phyloP scores from a whole-genome alignment of 1,140 invertebrate species.

The Homalodisca vitripennis region DNA sequence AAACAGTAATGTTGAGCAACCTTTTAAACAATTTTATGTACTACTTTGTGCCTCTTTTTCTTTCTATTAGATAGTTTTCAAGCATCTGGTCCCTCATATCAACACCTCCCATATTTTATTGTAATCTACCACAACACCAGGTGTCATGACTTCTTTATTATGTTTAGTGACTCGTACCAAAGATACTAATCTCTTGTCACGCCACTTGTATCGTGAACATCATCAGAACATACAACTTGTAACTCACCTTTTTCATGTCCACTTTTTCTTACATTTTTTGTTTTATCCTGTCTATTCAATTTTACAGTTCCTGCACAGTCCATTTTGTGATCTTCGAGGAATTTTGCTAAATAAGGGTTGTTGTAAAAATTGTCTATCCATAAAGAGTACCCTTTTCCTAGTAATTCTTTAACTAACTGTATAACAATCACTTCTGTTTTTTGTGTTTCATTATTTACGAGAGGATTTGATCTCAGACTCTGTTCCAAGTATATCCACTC shows the following conservation, averaged over 20 bases:
- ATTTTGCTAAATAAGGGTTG: not conserved
- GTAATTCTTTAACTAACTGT: not conserved
- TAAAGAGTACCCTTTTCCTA: not conserved
- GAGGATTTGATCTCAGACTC: slow-evolving; percentile 20
- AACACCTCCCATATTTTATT: not conserved
- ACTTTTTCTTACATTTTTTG: not conserved
- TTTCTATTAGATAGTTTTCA: not conserved
- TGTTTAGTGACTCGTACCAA: not conserved
- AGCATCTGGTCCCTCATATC: slow-evolving; percentile 9
- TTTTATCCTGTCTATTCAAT: not conserved
- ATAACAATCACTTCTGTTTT: not conserved
- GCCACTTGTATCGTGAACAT: not conserved
- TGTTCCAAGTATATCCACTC: slow-evolving; percentile 41
- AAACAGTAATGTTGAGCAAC: not conserved
- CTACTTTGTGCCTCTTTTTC: not conserved
- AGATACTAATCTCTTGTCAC: not conserved
- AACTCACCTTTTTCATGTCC: not conserved
- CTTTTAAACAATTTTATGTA: not conserved
- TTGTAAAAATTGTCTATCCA: not conserved
- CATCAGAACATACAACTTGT: not conserved
- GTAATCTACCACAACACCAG: no score
- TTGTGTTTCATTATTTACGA: not conserved
- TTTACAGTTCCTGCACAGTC: not conserved
- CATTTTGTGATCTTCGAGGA: not conserved
- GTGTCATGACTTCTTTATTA: not conserved